Conservation (phyloP, 2,888 invertebrate genomes). For the Phorcus lineatus region DNA sequence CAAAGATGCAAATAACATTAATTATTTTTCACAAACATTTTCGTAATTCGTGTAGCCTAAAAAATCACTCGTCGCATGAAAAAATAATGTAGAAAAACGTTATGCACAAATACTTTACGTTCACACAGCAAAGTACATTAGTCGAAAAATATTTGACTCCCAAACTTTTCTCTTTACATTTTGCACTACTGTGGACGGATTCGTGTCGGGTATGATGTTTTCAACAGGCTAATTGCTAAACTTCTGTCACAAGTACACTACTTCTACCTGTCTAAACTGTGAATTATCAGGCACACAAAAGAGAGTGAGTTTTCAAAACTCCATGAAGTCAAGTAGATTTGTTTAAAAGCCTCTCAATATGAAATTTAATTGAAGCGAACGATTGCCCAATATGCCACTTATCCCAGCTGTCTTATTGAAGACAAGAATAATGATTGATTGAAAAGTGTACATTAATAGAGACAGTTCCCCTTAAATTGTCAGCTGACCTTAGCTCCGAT, state of each 20-base stretch:
- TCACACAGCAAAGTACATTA: no score
- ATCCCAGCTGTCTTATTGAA: background rate
- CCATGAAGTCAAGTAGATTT: slow-evolving; percentile 11
- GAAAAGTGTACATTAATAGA: background rate
- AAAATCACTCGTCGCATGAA: no score
- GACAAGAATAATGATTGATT: background rate
- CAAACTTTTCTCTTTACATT: no score
- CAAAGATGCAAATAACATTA: no score
- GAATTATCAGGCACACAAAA: background rate
- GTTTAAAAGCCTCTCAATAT: slow-evolving; percentile 8
- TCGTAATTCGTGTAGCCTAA: no score
- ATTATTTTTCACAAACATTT: no score
- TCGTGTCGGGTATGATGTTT: no score
- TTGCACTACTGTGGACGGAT: no score
- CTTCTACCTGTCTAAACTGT: background rate
- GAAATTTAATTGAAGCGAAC: slow-evolving; percentile 9
- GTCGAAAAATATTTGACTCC: no score
- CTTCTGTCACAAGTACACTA: background rate
- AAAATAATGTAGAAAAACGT: no score
- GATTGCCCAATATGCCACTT: slow-evolving; percentile 1
- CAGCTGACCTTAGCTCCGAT: slow-evolving; percentile 5
- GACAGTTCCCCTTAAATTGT: background rate
- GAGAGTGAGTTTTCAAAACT: background rate
- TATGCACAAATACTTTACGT: no score
- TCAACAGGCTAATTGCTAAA: background rate